A percentile compares a stretch with the other conserved stretches of the same genome.
Evolutionary conservation across 2,113 vertebrate genomes (phyloP).

Genomic region (Ranitomeya imitator): DNA sequence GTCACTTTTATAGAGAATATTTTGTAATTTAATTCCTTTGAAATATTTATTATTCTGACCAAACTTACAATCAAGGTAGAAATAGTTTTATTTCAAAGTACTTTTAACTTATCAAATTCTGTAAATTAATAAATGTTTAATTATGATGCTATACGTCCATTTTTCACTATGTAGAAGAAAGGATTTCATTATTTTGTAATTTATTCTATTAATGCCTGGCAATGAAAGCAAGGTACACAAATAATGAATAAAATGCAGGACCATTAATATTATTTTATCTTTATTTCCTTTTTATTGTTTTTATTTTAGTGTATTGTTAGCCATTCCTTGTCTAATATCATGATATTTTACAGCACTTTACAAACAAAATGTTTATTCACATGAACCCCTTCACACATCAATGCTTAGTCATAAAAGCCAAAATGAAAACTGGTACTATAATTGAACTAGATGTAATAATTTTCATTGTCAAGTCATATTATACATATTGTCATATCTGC

Average conservation of each 20-base stretch:
- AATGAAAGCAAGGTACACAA: not conserved
- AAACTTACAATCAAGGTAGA: constrained; percentile 6
- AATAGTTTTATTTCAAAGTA: not conserved
- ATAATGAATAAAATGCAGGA: not conserved
- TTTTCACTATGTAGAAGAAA: not conserved
- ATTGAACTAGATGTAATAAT: too few species aligned
- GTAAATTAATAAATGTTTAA: constrained; percentile 22
- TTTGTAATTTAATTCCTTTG: not conserved
- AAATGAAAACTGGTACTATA: not conserved
- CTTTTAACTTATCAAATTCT: not conserved
- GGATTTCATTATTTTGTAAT: constrained; percentile 2
- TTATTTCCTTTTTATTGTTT: not conserved
- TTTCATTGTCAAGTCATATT: too few species aligned
- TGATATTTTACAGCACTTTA: not conserved
- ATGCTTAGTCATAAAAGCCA: not conserved
- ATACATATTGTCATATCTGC: too few species aligned
- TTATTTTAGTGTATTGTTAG: not conserved
- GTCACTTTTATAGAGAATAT: not conserved
- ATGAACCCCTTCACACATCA: not conserved
- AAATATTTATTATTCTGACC: constrained; percentile 12
- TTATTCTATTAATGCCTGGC: not conserved
- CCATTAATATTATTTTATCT: not conserved
- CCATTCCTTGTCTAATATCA: not conserved
- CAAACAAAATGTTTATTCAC: not conserved
- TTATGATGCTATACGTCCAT: not conserved